These are phyloP conservation scores for Oxycera nigricornis DNA, from an alignment of 2,888 invertebrate species.

Conservation along the genomic window DNA sequence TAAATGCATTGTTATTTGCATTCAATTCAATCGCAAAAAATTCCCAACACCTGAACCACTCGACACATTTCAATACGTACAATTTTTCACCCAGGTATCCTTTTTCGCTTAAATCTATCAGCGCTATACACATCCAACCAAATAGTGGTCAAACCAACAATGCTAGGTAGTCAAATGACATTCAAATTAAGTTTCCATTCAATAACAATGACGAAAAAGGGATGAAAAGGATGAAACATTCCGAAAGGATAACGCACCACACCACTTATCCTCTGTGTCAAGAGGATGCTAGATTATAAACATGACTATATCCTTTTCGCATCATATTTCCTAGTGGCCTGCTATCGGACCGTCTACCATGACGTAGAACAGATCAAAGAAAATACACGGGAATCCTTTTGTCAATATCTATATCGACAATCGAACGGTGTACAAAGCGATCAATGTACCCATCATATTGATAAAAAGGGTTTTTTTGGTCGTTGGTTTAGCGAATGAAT, in stretches of 20 bases:
- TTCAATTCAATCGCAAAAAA: neutral
- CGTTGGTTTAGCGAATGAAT: neutral
- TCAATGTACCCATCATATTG: slow-evolving; percentile 32
- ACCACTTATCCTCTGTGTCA: slow-evolving; percentile 26
- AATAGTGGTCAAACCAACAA: slow-evolving; percentile 5
- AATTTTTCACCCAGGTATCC: neutral
- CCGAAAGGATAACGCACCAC: slow-evolving; percentile 13
- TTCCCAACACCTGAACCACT: neutral
- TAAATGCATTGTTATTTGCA: neutral
- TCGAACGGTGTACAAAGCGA: slow-evolving; percentile 19
- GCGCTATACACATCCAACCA: slow-evolving; percentile 13
- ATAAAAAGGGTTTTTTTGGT: slow-evolving; percentile 5
- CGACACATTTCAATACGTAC: neutral
- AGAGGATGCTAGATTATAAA: slow-evolving; percentile 14
- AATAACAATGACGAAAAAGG: neutral
- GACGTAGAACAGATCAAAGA: slow-evolving; percentile 24
- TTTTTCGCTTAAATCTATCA: neutral
- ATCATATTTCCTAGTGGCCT: slow-evolving; percentile 13
- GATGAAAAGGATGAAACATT: slow-evolving; percentile 4
- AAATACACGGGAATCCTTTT: slow-evolving; percentile 15
- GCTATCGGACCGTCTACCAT: neutral
- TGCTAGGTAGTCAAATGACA: slow-evolving; percentile 23
- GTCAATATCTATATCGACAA: slow-evolving; percentile 27
- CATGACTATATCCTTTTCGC: slow-evolving; percentile 25
- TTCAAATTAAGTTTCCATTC: slow-evolving; percentile 31